Evolutionary conservation across 2,888 invertebrate genomes (phyloP), one percentile per base, ranked within the genome.

Genomic region (Boloria selene): DNA sequence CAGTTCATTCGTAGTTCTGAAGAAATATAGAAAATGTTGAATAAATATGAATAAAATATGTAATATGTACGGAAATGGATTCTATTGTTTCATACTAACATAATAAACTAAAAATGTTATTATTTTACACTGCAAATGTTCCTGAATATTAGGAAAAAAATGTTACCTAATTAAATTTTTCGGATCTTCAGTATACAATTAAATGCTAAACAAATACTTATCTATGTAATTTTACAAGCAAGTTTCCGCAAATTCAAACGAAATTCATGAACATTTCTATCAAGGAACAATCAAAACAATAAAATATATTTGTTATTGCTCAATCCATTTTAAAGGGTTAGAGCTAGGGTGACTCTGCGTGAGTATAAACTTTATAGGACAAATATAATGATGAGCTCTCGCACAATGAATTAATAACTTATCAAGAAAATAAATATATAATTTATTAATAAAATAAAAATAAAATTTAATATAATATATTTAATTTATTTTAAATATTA

Each of bases 281-380:
- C 44, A 49, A 17, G 61, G 54, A 61, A 68, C 68, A 64, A 61
- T 61, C 64, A 56, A 52, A 56, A 49, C 61, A 68, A 64, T 61
- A 68, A 68, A 68, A 64, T 64, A 56, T 64, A 53, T 65, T 68
- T 68, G 64, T 68, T 68, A 64, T 64, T 58, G 64, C 56, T 49
- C 18, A 52, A 64, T 49, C 31, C 52, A 56, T 56, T 61, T 26
- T 51, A 56, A 52, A 60, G 59, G 60, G 58, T 55, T 51, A 13
- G 42, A 14, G 13, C 1, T 13, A 14, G 50, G 59, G 59, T 45
- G 59, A n/a, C 51, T 47, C 53, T 13, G 16, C 38, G 18, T 10
- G 16, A 45, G n/a, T 4, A 13, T n/a, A 7, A 31, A 22, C 6
- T n/a, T 63, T 6, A 38, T 53, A 47, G 42, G 55, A 50, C 6